A percentile compares a stretch with the other conserved stretches of the same genome.
Conservation (phyloP, 1,140 invertebrate genomes). For the Anastrepha ludens region DNA sequence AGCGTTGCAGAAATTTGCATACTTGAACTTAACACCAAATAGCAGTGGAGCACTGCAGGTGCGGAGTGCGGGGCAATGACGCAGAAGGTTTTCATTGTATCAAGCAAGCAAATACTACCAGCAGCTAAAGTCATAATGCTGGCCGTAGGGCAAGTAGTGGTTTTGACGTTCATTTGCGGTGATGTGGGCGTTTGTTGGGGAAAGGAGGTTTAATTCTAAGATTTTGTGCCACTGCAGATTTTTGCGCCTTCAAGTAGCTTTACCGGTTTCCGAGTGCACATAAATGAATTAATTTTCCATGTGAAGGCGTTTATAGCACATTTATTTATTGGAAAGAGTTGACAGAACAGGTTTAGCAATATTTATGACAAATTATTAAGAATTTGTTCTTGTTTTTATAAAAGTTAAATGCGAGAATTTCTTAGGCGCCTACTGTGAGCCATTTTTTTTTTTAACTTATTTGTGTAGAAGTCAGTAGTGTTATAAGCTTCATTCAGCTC, state of each 20-base stretch:
- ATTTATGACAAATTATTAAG: too few species aligned
- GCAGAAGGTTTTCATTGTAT: too few species aligned
- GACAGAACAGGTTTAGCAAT: too few species aligned
- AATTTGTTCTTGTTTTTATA: too few species aligned
- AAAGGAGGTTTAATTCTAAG: not conserved
- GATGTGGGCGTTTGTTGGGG: slow-evolving; percentile 23
- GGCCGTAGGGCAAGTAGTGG: not conserved
- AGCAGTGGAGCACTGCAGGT: not conserved
- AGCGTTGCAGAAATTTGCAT: slow-evolving; percentile 46
- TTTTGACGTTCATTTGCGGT: not conserved
- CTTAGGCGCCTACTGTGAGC: too few species aligned
- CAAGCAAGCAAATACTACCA: not conserved
- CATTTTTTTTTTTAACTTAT: too few species aligned
- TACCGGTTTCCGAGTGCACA: not conserved
- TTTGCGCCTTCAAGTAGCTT: not conserved
- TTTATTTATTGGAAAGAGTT: too few species aligned
- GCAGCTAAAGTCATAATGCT: too few species aligned
- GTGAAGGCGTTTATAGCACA: too few species aligned
- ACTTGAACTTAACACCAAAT: slow-evolving; percentile 42
- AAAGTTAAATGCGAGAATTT: too few species aligned
- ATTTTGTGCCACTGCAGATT: not conserved
- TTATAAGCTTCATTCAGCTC: too few species aligned
- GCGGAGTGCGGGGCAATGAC: not conserved
- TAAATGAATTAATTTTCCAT: not conserved
- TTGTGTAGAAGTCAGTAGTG: too few species aligned